Percentiles rank a stretch among this genome's conserved stretches.
Conservation (phyloP, 2,113 vertebrate species). For the Mirza zaza region DNA sequence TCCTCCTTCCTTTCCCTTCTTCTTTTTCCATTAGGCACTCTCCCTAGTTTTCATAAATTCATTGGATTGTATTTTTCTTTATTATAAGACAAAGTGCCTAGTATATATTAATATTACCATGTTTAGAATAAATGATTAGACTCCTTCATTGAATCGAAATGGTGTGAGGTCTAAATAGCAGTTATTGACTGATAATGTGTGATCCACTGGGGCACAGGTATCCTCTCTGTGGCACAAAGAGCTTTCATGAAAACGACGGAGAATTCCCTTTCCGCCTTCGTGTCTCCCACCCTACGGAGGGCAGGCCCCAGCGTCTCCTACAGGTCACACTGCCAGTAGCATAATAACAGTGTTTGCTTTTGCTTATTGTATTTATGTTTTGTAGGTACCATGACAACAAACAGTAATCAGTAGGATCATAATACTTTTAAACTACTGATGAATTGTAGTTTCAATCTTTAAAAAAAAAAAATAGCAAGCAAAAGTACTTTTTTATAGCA, state of each 20-base stretch:
- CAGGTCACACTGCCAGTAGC: neutral
- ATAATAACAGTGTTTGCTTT: neutral
- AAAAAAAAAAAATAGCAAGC: neutral
- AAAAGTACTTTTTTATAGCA: neutral
- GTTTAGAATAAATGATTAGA: neutral
- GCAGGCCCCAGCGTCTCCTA: fast-evolving
- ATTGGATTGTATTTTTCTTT: neutral
- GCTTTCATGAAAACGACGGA: neutral
- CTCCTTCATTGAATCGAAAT: neutral
- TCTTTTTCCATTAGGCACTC: neutral
- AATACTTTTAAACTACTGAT: neutral
- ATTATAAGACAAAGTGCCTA: neutral
- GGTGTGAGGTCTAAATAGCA: too few relatives aligned
- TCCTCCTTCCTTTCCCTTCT: neutral
- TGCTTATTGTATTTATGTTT: neutral
- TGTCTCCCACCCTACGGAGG: neutral
- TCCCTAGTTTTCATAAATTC: neutral
- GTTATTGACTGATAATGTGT: neutral
- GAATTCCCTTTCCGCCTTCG: fast-evolving
- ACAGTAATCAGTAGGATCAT: neutral
- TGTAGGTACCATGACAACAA: neutral
- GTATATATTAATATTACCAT: neutral
- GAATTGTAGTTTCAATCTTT: neutral
- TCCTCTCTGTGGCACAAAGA: neutral
- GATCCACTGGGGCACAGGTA: neutral